These are phyloP conservation scores for Galago senegalensis DNA, from an alignment of 2,797 vertebrate genomes.

Conservation along the genomic window DNA sequence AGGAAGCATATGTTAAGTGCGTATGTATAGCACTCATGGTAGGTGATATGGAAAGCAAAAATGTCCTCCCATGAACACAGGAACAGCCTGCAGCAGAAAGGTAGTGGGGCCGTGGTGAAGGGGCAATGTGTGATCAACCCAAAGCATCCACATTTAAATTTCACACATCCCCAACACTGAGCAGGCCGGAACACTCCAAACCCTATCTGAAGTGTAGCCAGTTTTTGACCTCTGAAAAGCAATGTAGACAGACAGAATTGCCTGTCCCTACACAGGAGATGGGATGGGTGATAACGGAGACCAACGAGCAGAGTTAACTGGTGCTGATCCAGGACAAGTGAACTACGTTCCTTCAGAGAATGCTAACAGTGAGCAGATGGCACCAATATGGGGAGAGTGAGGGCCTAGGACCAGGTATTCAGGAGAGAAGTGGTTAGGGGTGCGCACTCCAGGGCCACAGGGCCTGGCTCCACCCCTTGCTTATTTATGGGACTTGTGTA, in stretches of 20 bases:
- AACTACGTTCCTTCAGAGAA: not conserved
- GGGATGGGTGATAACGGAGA: not conserved
- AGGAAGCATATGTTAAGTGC: not conserved
- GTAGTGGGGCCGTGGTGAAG: too few relatives aligned
- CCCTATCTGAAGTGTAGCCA: not conserved
- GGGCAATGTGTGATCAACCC: too few relatives aligned
- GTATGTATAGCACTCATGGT: rapidly evolving
- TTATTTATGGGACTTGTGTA: not conserved
- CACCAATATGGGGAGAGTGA: rapidly evolving
- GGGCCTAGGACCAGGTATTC: not conserved
- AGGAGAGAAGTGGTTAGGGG: rapidly evolving
- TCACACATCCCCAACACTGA: not conserved
- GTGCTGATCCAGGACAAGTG: not conserved
- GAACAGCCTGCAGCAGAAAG: not conserved
- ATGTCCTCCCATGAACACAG: not conserved
- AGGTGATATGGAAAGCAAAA: not conserved
- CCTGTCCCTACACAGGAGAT: not conserved
- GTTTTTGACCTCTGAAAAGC: not conserved
- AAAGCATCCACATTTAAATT: not conserved
- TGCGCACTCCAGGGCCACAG: rapidly evolving
- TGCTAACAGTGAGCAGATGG: not conserved
- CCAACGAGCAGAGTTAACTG: not conserved
- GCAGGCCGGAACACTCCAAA: not conserved
- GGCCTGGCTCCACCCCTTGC: not conserved
- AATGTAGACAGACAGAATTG: not conserved